Percentiles rank a stretch among this genome's conserved stretches.
These are phyloP conservation scores for Lasioglossum oenotherae DNA, from an alignment of 2,888 invertebrate genomes.

Conservation along the genomic window DNA sequence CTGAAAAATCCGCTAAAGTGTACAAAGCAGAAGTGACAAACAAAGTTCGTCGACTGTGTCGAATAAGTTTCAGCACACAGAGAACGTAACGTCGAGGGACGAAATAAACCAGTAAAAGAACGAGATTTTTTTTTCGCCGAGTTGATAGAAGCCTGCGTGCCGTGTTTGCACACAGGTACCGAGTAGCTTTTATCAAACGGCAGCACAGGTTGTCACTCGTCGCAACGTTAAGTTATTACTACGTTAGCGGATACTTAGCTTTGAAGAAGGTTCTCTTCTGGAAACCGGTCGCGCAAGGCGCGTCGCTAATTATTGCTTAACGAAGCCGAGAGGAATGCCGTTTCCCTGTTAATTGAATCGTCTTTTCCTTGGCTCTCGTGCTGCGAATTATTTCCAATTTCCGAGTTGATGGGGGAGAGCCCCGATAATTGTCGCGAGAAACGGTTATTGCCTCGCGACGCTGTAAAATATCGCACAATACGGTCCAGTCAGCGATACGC, in stretches of 20 bases:
- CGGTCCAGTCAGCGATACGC: constrained; percentile 1
- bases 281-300: constrained; percentile 1
- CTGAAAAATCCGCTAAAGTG: neutral
- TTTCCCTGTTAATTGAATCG: constrained; percentile 48
- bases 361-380: constrained; percentile 3
- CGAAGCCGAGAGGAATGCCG: constrained; percentile 42
- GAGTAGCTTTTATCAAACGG: neutral
- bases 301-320: constrained; percentile 36
- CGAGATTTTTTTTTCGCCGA: neutral
- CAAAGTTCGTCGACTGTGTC: neutral
- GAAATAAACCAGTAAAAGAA: neutral
- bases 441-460: constrained; percentile 40
- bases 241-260: constrained; percentile 11
- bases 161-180: neutral
- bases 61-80: neutral
- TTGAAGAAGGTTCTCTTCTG: neutral
- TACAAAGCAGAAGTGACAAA: neutral
- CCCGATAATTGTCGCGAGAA: constrained; percentile 2
- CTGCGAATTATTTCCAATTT: constrained; percentile 49
- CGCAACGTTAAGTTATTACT: constrained; percentile 1
- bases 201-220: neutral
- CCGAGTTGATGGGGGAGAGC: constrained; percentile 18
- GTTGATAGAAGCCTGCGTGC: neutral
- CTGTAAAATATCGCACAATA: constrained; percentile 19
- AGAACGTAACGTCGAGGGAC: neutral